Evolutionary conservation across 2,888 invertebrate genomes (phyloP).

Genomic region (Lampropteryx suffumata): DNA sequence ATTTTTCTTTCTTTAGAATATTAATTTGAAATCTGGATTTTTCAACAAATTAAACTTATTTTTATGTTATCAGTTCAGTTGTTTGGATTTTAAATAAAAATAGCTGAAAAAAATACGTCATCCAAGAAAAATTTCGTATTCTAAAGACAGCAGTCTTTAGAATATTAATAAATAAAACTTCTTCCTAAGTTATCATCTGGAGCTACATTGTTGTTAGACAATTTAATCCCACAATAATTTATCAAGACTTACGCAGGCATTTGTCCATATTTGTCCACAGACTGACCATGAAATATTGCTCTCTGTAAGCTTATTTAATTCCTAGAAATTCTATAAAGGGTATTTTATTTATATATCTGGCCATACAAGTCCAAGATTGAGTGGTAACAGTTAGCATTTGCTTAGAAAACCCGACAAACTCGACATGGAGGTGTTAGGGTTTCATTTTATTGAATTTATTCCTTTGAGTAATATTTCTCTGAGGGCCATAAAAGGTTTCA

Average conservation of each 20-base stretch:
- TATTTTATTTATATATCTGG: conserved; percentile 14
- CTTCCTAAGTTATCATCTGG: background rate
- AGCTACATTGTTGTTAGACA: conserved; percentile 28
- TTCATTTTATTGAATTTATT: conserved; percentile 8
- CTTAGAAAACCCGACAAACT: conserved; percentile 14
- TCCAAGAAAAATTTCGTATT: too few species aligned
- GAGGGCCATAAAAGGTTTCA: background rate
- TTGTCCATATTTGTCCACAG: conserved; percentile 27
- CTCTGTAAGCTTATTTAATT: conserved; percentile 12
- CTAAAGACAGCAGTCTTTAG: too few species aligned
- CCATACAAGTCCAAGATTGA: conserved; percentile 15
- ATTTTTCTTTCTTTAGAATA: too few species aligned
- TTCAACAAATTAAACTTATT: too few species aligned
- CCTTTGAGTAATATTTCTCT: background rate
- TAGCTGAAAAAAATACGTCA: too few species aligned
- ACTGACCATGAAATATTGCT: conserved; percentile 18
- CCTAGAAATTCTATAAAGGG: conserved; percentile 4
- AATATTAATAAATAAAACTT: too few species aligned
- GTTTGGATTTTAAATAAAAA: too few species aligned
- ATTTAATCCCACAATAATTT: conserved; percentile 32
- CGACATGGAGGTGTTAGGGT: background rate
- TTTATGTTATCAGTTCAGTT: too few species aligned
- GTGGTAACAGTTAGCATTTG: conserved; percentile 10
- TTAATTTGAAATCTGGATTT: too few species aligned
- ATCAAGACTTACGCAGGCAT: conserved; percentile 17